Conservation (phyloP, 2,888 invertebrate genomes). For the Cerceris ruficornis region DNA sequence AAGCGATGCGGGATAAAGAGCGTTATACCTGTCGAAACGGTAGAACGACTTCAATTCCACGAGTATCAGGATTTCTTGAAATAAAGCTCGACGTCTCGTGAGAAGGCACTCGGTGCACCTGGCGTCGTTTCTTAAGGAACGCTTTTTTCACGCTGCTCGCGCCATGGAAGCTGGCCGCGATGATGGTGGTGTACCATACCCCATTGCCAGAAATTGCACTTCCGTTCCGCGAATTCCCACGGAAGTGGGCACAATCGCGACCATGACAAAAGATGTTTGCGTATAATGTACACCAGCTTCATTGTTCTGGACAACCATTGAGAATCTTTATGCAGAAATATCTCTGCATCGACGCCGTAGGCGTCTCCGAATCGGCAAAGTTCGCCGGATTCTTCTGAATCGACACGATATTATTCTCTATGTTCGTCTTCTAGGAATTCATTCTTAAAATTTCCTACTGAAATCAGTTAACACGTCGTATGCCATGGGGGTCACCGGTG, state of each 20-base stretch:
- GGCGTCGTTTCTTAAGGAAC: constrained; percentile 67
- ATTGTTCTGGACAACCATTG: constrained; percentile 56
- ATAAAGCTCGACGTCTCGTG: constrained; percentile 52
- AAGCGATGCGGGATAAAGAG: too few relatives aligned
- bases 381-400: too few relatives aligned
- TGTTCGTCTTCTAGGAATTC: too few relatives aligned
- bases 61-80: constrained; percentile 61
- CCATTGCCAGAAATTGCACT: constrained; percentile 78
- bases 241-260: constrained; percentile 78
- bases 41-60: constrained; percentile 43
- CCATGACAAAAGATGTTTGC: constrained; percentile 72
- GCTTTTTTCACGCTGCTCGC: constrained; percentile 53
- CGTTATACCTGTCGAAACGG: too few relatives aligned
- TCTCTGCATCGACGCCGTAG: background rate
- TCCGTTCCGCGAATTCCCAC: constrained; percentile 81
- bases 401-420: too few relatives aligned
- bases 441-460: too few relatives aligned
- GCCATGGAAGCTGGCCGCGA: constrained; percentile 62
- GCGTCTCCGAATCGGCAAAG: too few relatives aligned
- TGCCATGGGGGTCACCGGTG: too few relatives aligned
- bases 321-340: constrained; percentile 5
- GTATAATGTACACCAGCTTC: constrained; percentile 58
- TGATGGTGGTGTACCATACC: constrained; percentile 43
- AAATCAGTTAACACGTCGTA: too few relatives aligned
- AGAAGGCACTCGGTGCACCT: constrained; percentile 67